Base-by-base conservation (phyloP, 2,113 vertebrate genomes). In the Dendropsophus ebraccatus region DNA sequence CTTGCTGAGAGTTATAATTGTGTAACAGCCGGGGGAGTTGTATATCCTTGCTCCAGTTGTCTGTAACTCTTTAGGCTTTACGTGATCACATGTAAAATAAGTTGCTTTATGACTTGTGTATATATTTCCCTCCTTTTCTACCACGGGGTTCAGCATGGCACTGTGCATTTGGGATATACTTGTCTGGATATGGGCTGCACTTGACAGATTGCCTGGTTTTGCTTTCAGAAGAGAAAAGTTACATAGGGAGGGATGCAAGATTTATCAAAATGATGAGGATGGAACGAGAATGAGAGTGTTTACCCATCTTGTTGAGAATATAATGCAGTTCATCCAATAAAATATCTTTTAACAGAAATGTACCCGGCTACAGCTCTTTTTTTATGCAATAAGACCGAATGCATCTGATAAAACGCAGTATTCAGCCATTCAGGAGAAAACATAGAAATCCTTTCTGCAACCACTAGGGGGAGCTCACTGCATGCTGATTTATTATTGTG, bases 261-360 rank as follows among this genome's bases (percentile, higher is more conserved):
- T 70, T 21, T 23, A 70, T 41, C 17, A 23, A 41, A 21, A 35
- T 30, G 30, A 69, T 41, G 19, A 41, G n/a, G 58, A 47, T 65
- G 78, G 56, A n/a, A 81, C 25, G 47, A 62, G 58, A 23, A 30
- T 65, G 14, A 81, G 41, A 41, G 13, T 14, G 8, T 14, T 80
- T 45, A 30, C 21, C 32, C 54, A 58, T 7, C 17, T 28, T 81
- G 58, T 65, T 45, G 37, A 45, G 37, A 80, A n/a, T 80, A 80
- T 45, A 65, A 65, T 47, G 21, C n/a, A 65, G n/a, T 62, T 81
- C 78, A 25, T 65, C 23, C 37, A 81, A 81, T 65, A 81, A 81
- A 81, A 65, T 19, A 11, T 47, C 56, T 25, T 62, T 81, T 62
- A 81, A 47, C 37, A 19, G 28, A 23, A 65, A 28, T 19, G 37